phyloP scores from a whole-genome alignment of 2,113 vertebrate species.

The Cygnus buccinator region DNA sequence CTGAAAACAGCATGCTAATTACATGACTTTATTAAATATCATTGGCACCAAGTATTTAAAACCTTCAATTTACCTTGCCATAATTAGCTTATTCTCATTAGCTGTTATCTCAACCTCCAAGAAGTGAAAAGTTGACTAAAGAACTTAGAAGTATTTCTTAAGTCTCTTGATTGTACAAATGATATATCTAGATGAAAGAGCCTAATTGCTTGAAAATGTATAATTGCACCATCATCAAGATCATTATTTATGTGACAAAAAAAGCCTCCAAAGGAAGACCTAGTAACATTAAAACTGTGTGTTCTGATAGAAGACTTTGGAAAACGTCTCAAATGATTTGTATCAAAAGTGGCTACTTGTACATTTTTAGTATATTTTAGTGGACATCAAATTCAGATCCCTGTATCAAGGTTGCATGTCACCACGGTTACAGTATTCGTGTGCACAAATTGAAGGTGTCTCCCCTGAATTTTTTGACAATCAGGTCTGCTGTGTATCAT shows the following conservation, averaged over 20 bases:
- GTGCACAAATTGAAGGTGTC: not conserved
- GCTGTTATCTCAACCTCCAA: not conserved
- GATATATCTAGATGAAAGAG: slow-evolving; percentile 27
- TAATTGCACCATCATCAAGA: slow-evolving; percentile 34
- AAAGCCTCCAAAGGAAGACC: not conserved
- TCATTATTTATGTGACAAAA: not conserved
- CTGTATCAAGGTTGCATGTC: not conserved
- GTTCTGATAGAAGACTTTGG: not conserved
- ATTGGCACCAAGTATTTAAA: slow-evolving; percentile 18
- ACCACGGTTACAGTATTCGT: not conserved
- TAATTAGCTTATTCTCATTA: slow-evolving; percentile 57
- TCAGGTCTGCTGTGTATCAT: not conserved
- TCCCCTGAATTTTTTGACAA: not conserved
- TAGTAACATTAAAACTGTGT: not conserved
- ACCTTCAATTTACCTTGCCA: slow-evolving; percentile 2
- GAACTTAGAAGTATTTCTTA: slow-evolving; percentile 12
- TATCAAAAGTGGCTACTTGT: not conserved
- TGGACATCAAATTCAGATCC: not conserved
- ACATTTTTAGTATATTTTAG: not conserved
- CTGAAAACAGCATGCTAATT: slow-evolving; percentile 21
- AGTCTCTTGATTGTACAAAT: slow-evolving; percentile 8
- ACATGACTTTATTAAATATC: slow-evolving; percentile 13
- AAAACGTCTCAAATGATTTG: not conserved
- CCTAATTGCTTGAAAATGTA: not conserved
- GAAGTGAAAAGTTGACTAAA: not conserved